Evolutionary conservation across 2,888 invertebrate genomes (phyloP).

Genomic region (Calameuta pallipes): DNA sequence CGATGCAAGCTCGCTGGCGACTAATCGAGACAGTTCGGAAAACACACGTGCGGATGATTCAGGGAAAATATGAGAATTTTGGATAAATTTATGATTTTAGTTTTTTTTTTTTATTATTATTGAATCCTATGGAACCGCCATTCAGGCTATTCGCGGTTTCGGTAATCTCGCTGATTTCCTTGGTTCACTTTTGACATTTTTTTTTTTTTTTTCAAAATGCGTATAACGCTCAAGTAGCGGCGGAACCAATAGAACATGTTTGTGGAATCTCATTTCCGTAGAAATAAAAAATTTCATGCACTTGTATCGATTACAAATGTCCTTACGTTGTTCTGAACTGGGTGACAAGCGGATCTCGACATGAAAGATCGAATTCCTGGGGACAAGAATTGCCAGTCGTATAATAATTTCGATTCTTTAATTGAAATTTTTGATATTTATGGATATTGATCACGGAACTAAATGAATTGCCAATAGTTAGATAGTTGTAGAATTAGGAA

Average conservation of each 20-base stretch:
- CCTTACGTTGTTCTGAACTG: background rate
- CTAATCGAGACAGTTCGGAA: background rate
- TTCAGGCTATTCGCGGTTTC: background rate
- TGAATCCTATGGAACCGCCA: background rate
- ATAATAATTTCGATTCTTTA: background rate
- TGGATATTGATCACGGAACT: too few species aligned
- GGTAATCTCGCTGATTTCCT: background rate
- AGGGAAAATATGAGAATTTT: background rate
- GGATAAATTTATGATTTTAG: background rate
- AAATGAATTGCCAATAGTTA: background rate
- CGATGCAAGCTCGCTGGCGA: background rate
- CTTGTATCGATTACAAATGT: background rate
- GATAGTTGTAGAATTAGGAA: background rate
- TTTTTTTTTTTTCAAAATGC: background rate
- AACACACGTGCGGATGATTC: background rate
- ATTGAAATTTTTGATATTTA: background rate
- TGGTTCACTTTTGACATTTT: background rate
- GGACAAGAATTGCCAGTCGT: background rate
- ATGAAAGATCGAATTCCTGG: background rate
- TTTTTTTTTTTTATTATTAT: background rate
- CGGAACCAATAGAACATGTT: background rate
- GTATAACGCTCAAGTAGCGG: too few species aligned
- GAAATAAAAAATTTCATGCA: background rate
- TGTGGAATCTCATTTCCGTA: background rate
- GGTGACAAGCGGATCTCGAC: background rate